Evolutionary conservation across 2,113 vertebrate genomes (phyloP).

Genomic region (Phrynosoma platyrhinos): DNA sequence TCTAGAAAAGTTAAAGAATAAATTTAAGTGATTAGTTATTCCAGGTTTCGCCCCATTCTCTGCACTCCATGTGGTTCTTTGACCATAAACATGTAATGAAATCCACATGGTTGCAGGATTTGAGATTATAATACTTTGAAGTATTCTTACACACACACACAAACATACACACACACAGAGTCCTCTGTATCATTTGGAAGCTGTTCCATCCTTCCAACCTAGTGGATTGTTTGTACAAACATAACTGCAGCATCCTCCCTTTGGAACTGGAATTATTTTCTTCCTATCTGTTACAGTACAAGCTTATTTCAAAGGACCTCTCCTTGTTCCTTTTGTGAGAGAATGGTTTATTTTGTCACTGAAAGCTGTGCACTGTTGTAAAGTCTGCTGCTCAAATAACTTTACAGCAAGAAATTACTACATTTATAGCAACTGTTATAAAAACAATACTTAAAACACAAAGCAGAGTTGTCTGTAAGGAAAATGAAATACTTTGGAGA

Average conservation of each 20-base stretch:
- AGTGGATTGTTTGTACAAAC: not conserved
- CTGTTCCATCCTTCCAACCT: not conserved
- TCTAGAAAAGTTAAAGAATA: not conserved
- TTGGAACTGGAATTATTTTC: not conserved
- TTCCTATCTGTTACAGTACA: not conserved
- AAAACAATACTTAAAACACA: not conserved
- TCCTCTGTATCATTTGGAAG: constrained; percentile 5
- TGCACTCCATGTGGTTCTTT: not conserved
- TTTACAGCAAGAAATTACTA: not conserved
- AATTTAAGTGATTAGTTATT: not conserved
- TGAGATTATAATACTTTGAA: not conserved
- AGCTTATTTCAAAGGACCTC: not conserved
- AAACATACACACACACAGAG: not conserved
- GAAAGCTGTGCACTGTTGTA: not conserved
- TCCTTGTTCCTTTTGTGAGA: not conserved
- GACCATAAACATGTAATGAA: constrained; percentile 3
- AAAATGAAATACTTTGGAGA: not conserved
- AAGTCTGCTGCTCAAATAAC: not conserved
- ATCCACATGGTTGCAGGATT: not conserved
- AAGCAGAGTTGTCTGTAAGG: not conserved
- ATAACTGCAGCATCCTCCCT: not conserved
- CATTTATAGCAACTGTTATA: not conserved
- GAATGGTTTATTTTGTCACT: not conserved
- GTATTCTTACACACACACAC: not conserved
- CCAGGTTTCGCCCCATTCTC: not conserved